Evolutionary conservation across 2,888 invertebrate genomes (phyloP).

Genomic region (Digitonthophagus gazella): DNA sequence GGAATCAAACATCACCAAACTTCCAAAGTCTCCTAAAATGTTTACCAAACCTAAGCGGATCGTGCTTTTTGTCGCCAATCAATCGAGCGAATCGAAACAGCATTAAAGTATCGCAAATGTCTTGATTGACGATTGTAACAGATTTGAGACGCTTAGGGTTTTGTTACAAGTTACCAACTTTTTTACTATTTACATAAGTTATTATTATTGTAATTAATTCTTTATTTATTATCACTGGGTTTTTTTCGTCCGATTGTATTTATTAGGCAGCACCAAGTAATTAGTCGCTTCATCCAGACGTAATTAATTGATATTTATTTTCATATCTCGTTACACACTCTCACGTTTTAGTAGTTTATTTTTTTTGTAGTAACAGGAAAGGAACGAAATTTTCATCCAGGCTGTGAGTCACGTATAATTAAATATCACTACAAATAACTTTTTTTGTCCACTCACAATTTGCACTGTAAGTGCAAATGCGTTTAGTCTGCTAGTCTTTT

Average conservation of each 20-base stretch:
- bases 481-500: background rate
- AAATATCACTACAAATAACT: background rate
- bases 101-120: conserved; percentile 33
- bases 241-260: too few species aligned
- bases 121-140: conserved; percentile 29
- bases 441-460: background rate
- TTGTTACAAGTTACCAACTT: background rate
- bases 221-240: background rate
- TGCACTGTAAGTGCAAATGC: background rate
- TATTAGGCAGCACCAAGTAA: background rate
- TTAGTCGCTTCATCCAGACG: background rate
- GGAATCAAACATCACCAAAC: conserved; percentile 29
- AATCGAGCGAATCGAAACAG: conserved; percentile 28
- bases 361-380: background rate
- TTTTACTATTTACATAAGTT: conserved; percentile 1
- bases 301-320: background rate
- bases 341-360: background rate
- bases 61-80: conserved; percentile 31
- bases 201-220: background rate
- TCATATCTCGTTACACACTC: background rate
- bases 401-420: background rate
- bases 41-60: conserved; percentile 40
- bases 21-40: conserved; percentile 48
- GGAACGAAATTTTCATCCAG: background rate
- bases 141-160: background rate